Evolutionary conservation across 2,888 invertebrate genomes (phyloP).

Genomic region (Stratiomys singularior): DNA sequence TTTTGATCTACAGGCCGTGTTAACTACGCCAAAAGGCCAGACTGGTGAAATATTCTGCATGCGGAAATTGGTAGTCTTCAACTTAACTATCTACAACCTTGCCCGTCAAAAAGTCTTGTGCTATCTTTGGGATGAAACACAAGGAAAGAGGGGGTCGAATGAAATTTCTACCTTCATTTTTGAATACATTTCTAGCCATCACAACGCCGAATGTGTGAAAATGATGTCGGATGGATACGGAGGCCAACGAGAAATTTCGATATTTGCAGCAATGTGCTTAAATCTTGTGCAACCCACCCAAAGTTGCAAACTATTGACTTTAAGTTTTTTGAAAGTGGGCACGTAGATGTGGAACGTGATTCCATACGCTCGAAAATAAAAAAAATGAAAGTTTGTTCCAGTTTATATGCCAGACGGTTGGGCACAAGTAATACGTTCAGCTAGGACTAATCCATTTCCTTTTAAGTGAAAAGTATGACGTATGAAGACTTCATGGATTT

Average conservation of each 20-base stretch:
- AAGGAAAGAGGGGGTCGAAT: no score
- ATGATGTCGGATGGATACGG: not conserved
- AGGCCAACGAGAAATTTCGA: not conserved
- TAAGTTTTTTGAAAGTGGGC: conserved; percentile 4
- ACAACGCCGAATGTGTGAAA: not conserved
- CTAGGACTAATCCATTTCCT: not conserved
- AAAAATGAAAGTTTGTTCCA: not conserved
- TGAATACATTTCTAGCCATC: not conserved
- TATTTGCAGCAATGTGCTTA: not conserved
- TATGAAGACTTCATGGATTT: not conserved
- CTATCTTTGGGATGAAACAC: no score
- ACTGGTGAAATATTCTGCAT: no score
- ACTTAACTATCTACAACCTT: no score
- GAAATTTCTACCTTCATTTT: not conserved
- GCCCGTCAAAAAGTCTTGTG: no score
- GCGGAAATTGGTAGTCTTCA: no score
- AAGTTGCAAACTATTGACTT: not conserved
- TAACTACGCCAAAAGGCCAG: no score
- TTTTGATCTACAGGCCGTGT: no score
- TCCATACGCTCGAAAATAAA: not conserved
- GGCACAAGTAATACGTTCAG: not conserved
- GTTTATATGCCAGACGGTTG: conserved; percentile 3
- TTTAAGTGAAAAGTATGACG: not conserved
- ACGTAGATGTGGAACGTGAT: not conserved
- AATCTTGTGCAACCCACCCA: not conserved